phyloP scores from a whole-genome alignment of 2,888 invertebrate species.

The Phoenoteleia sp. region DNA sequence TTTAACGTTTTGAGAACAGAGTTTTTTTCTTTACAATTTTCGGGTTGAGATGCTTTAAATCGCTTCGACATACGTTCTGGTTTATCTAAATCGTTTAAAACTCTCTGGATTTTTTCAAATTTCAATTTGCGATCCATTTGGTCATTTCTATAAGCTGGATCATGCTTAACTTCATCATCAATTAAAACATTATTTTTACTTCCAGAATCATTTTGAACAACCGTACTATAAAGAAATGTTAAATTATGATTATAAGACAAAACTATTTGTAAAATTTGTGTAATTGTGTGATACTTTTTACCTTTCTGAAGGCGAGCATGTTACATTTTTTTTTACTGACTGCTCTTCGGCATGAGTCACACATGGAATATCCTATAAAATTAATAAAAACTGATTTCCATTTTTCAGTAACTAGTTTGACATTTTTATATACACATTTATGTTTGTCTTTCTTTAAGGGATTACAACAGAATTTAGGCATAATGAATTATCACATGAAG shows the following conservation, averaged over 20 bases:
- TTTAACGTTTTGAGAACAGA: neutral
- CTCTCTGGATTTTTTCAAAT: neutral
- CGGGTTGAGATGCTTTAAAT: neutral
- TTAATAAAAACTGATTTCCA: neutral
- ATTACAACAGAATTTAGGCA: neutral
- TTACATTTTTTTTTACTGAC: neutral
- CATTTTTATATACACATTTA: neutral
- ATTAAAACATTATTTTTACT: neutral
- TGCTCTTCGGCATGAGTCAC: neutral
- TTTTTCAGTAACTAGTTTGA: neutral
- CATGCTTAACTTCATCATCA: neutral
- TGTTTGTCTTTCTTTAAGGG: neutral
- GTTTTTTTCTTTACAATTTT: neutral
- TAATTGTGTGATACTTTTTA: too few species aligned
- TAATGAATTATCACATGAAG: neutral
- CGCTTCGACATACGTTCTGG: neutral
- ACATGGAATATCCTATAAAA: neutral
- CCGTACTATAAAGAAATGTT: too few species aligned
- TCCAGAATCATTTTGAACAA: neutral
- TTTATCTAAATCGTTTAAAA: neutral
- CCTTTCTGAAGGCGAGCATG: too few species aligned
- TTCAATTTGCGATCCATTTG: neutral
- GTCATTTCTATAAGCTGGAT: neutral
- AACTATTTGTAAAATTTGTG: too few species aligned
- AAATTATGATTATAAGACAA: too few species aligned